Base-by-base conservation (phyloP, 2,888 invertebrate genomes). In the Lobophora halterata region DNA sequence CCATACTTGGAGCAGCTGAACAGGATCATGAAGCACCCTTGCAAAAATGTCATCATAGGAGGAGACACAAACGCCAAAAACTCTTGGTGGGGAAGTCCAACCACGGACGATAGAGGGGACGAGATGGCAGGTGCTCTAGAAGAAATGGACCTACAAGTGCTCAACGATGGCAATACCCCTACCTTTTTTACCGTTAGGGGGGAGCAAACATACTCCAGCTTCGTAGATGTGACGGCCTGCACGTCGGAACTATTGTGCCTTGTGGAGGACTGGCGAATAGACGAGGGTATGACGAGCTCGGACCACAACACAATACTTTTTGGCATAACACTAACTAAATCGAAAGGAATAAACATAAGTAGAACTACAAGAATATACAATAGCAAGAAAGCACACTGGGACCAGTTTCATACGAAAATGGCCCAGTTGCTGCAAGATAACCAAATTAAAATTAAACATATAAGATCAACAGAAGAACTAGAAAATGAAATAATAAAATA, bases 111-210 rank as follows among this genome's bases (percentile, higher is more conserved):
- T 6, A 27, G 49, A 18, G 52, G 52, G 0, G 45, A 43, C 1
- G 29, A 13, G 0, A 5, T 46, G 10, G 3, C 12, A 0, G 30
- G 30, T 0, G 7, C 37, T 4, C 18, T 56, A 0, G 26, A 46
- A 1, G 46, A 55, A 4, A 10, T 36, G 8, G 25, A 18, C 3
- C 18, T 54, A 8, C 40, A 57, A n/a, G 26, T 57, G 2, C 39
- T 63, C 0, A 60, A 62, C 35, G 18, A 2, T 1, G 60, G 59
- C 1, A 9, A 39, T 1, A 44, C 23, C 0, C 58, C 60, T 0
- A 58, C 58, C 1, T 61, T 58, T 21, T 41, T 53, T 13, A 54
- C 54, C 0, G 11, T 49, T 1, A 40, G 57, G n/a, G 49, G 50
- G 0, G 23, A 26, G 0, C 33, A 13, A 12, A 1, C 2, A 1